phyloP scores from a whole-genome alignment of 2,888 invertebrate species.

The Polietes domitor region DNA sequence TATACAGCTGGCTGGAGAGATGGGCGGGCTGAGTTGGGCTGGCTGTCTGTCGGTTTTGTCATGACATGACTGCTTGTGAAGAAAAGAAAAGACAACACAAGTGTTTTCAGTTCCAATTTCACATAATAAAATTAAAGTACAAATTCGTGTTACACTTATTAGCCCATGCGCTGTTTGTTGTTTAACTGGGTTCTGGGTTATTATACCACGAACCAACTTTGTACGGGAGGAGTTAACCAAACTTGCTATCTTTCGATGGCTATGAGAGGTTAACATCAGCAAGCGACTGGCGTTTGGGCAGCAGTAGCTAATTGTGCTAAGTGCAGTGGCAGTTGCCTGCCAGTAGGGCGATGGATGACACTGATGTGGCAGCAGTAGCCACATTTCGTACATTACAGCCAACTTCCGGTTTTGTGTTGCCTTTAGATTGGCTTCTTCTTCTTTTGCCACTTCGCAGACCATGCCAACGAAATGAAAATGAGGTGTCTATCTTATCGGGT shows the following conservation, averaged over 20 bases:
- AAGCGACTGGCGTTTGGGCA: not conserved
- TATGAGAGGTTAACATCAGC: not conserved
- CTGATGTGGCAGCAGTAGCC: no score
- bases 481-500: not conserved
- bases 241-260: not conserved
- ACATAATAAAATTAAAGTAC: conserved; percentile 40
- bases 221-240: not conserved
- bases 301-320: not conserved
- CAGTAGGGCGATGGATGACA: not conserved
- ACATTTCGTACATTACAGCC: not conserved
- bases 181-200: not conserved
- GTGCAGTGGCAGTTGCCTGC: conserved; percentile 4
- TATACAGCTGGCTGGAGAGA: no score
- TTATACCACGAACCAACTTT: not conserved
- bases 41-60: not conserved
- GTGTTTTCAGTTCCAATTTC: conserved; percentile 39
- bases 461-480: not conserved
- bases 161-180: conserved; percentile 18
- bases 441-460: no score
- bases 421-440: no score
- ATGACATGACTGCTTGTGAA: not conserved
- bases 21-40: no score
- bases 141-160: conserved; percentile 41
- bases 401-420: not conserved
- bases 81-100: conserved; percentile 5